Conservation (phyloP, 2,888 invertebrate genomes). For the Dione juno region DNA sequence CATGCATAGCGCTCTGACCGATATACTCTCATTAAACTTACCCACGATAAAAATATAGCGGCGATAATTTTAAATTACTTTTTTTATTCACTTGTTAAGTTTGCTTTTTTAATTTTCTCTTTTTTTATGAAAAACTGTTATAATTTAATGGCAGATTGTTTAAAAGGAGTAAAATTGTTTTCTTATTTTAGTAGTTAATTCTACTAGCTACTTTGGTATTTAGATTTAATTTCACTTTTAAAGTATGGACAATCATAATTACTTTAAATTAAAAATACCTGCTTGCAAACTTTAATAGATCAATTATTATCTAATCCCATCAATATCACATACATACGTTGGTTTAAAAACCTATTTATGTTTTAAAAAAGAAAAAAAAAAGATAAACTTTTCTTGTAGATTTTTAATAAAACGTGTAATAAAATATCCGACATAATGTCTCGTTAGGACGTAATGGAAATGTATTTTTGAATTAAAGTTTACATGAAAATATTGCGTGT, state of each 20-base stretch:
- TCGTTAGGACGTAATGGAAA: conserved; percentile 26
- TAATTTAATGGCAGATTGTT: conserved; percentile 16
- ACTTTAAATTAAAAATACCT: too few relatives aligned
- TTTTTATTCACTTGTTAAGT: conserved; percentile 40
- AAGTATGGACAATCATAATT: too few relatives aligned
- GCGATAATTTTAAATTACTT: conserved; percentile 39
- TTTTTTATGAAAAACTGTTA: conserved; percentile 8
- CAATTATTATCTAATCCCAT: too few relatives aligned
- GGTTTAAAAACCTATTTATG: too few relatives aligned
- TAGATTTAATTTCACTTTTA: too few relatives aligned
- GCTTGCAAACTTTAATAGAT: too few relatives aligned
- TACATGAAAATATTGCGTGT: conserved; percentile 7
- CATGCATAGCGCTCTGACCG: conserved; percentile 34
- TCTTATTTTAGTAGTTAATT: too few relatives aligned
- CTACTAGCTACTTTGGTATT: too few relatives aligned
- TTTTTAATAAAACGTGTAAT: conserved; percentile 14
- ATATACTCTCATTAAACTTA: conserved; percentile 44
- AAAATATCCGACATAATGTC: conserved; percentile 8
- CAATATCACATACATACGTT: too few relatives aligned
- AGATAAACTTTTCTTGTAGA: background rate
- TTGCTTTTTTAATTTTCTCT: conserved; percentile 29
- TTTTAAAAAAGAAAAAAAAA: too few relatives aligned
- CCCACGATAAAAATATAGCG: conserved; percentile 39
- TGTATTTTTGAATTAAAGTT: conserved; percentile 20
- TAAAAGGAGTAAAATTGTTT: conserved; percentile 8